Evolutionary conservation across 2,888 invertebrate genomes (phyloP), one percentile per base, ranked within the genome.

Genomic region (Melangyna quadrimaculata): DNA sequence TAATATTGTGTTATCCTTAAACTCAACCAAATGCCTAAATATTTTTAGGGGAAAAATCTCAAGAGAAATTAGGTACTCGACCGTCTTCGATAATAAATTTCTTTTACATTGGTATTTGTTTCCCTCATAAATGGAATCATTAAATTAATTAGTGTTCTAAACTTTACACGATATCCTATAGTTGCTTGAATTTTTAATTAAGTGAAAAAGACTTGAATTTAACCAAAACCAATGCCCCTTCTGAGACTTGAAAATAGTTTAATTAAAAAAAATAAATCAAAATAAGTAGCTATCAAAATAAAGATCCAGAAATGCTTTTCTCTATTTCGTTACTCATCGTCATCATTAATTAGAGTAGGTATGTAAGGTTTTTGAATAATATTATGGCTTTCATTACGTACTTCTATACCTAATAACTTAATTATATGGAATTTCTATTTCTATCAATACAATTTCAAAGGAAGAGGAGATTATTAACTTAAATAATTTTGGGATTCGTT

Each of bases 101-200:
- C 22, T 14, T 59, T 22, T 59, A n/a, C 57, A 35, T 32, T 12
- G 55, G 32, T 17, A 17, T 32, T 57, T 19, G 6, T 17, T 29
- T 57, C 12, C 24, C 17, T 29, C 6, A 12, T 57, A 32, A 57
- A 32, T 57, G 32, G 57, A 35, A 14, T 35, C 6, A 22, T 35
- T 57, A 57, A 57, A 57, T 59, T 59, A 59, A 59, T 59, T 14
- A 22, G 35, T 22, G 8, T 14, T 59, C 22, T 22, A 22, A 37
- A 19, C 12, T 59, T 59, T 22, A 37, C 22, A 37, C 37, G 35
- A 22, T 22, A 37, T 6, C 22, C 57, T n/a, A 35, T 35, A 35
- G 35, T 57, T 32, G 6, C 35, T 59, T 59, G 14, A 37, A 59
- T 59, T 59, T 59, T 37, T 59, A 59, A 59, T 59, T 22, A 22